Evolutionary conservation across 2,797 vertebrate genomes (phyloP).

Genomic region (Anabacerthia variegaticeps): DNA sequence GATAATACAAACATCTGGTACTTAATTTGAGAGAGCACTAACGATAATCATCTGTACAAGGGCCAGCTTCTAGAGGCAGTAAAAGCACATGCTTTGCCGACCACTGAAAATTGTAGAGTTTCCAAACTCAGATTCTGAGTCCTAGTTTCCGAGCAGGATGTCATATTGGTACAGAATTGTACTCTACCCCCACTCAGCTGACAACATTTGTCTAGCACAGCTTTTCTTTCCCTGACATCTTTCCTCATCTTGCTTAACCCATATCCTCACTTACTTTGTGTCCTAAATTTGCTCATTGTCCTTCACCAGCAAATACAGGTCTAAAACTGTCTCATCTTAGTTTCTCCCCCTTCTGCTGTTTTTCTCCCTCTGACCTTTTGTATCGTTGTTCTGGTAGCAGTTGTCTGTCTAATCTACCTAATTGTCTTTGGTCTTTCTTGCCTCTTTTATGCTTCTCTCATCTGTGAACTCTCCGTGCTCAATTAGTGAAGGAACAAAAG

Average conservation of each 20-base stretch:
- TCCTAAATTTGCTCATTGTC: background rate
- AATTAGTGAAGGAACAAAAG: slow-evolving; percentile 44
- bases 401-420: slow-evolving; percentile 58
- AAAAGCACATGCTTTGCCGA: background rate
- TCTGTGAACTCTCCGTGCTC: slow-evolving; percentile 40
- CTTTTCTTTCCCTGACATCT: background rate
- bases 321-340: background rate
- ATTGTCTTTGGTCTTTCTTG: slow-evolving; percentile 49
- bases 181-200: background rate
- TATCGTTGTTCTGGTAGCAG: background rate
- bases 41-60: background rate
- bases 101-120: background rate
- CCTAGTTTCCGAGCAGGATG: background rate
- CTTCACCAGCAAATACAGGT: background rate
- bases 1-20: background rate
- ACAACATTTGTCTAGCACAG: background rate
- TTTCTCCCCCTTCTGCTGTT: background rate
- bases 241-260: background rate
- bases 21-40: background rate
- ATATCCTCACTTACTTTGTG: background rate
- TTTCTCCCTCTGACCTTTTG: background rate
- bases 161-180: background rate
- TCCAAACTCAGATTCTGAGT: background rate
- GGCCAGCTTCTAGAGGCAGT: background rate
- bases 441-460: slow-evolving; percentile 6